phyloP scores from a whole-genome alignment of 2,113 vertebrate species.

The Callipepla californica region DNA sequence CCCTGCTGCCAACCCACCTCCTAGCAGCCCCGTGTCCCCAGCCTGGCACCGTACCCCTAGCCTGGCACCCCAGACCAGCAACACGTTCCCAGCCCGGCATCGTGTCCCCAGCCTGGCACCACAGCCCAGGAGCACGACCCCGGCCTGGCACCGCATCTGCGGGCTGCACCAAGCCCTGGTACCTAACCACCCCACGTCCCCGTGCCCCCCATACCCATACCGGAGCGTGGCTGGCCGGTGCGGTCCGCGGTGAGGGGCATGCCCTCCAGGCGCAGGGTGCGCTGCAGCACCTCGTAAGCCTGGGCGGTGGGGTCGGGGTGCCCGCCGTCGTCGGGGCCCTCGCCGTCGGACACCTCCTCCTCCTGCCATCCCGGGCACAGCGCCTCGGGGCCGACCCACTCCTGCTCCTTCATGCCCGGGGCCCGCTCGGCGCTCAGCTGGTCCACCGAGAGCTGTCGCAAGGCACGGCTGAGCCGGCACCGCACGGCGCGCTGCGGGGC shows the following conservation, averaged over 20 bases:
- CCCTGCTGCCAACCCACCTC: no score
- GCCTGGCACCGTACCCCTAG: no score
- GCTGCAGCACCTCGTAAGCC: constrained; percentile 34
- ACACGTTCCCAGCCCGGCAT: no score
- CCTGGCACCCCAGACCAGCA: no score
- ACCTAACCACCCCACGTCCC: not conserved
- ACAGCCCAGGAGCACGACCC: no score
- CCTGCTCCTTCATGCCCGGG: not conserved
- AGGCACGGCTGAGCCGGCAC: not conserved
- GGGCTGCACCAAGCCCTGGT: no score
- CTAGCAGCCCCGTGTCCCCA: no score
- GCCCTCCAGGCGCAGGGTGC: constrained; percentile 26
- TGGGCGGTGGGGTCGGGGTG: not conserved
- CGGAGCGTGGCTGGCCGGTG: not conserved
- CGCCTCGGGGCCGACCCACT: constrained; percentile 41
- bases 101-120: no score
- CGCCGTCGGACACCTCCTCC: not conserved
- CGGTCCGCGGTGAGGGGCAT: constrained; percentile 33
- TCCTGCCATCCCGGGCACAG: constrained; percentile 49
- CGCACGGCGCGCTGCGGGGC: not conserved
- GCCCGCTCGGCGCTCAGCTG: not conserved
- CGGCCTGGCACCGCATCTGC: no score
- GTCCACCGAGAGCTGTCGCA: not conserved
- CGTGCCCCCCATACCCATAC: not conserved
- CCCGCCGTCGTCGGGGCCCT: not conserved